phyloP scores from a whole-genome alignment of 2,797 vertebrate species.

The Hybognathus amarus region DNA sequence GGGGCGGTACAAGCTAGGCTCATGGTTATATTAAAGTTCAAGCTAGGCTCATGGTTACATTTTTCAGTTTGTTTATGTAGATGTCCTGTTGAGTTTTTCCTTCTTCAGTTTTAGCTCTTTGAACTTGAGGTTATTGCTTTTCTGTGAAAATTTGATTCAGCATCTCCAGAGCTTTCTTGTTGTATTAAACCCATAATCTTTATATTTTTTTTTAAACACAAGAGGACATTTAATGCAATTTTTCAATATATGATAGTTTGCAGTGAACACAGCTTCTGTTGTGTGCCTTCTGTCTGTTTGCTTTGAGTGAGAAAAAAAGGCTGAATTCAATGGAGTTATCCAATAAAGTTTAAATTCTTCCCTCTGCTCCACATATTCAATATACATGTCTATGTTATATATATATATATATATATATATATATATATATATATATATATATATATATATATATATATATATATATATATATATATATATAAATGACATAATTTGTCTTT shows the following conservation, averaged over 20 bases:
- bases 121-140: slow-evolving; percentile 76
- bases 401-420: no score
- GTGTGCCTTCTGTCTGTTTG: not conserved
- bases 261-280: not conserved
- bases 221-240: not conserved
- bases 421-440: no score
- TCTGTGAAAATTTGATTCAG: slow-evolving; percentile 75
- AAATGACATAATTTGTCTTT: not conserved
- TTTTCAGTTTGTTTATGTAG: no score
- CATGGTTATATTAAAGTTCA: no score
- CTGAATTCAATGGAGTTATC: not conserved
- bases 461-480: no score
- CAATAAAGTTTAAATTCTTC: not conserved
- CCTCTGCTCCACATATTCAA: not conserved
- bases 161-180: slow-evolving; percentile 66
- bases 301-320: not conserved
- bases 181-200: not conserved
- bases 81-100: slow-evolving; percentile 71
- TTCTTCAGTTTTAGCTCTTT: slow-evolving; percentile 67
- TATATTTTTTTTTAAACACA: not conserved
- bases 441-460: no score
- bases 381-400: not conserved
- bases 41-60: slow-evolving; percentile 7
- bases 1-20: slow-evolving; percentile 3
- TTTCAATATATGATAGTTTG: not conserved